Percentiles rank a stretch among this genome's conserved stretches.
phyloP scores from a whole-genome alignment of 2,113 vertebrate genomes.

The Clinocottus analis region DNA sequence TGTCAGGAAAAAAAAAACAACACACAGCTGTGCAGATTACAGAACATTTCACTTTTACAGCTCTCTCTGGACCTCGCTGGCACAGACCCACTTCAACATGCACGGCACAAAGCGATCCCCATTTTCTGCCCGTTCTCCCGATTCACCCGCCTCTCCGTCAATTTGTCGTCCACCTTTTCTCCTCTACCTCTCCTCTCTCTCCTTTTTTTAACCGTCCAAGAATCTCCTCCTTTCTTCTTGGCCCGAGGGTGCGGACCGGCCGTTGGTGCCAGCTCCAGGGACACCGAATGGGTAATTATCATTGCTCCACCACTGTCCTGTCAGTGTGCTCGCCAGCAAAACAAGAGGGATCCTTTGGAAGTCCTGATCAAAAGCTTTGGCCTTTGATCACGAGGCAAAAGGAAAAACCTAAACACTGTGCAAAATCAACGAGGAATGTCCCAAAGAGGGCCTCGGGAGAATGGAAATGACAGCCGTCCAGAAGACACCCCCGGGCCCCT shows the following conservation, averaged over 20 bases:
- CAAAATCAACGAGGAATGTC: conserved; percentile 83
- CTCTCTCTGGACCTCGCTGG: conserved; percentile 24
- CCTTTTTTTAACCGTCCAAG: conserved; percentile 68
- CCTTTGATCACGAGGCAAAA: conserved; percentile 83
- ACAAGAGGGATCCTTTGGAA: conserved; percentile 83
- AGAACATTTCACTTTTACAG: conserved; percentile 1
- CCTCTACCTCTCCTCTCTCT: conserved; percentile 57
- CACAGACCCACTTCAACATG: conserved; percentile 43
- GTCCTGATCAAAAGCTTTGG: conserved; percentile 82
- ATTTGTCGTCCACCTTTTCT: conserved; percentile 51
- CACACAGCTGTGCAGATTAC: neutral
- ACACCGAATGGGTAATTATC: conserved; percentile 85
- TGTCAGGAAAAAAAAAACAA: neutral
- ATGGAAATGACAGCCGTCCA: conserved; percentile 61
- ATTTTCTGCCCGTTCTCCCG: conserved; percentile 72
- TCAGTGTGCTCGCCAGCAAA: conserved; percentile 82
- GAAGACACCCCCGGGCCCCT: conserved; percentile 47
- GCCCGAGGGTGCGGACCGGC: conserved; percentile 72
- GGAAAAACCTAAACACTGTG: conserved; percentile 74
- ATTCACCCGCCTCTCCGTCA: conserved; percentile 64
- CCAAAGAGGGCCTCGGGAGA: conserved; percentile 56
- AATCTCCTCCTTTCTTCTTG: conserved; percentile 76
- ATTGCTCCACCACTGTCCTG: conserved; percentile 84
- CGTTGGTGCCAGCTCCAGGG: conserved; percentile 77
- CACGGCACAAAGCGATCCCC: conserved; percentile 65